phyloP scores from a whole-genome alignment of 2,888 invertebrate species.

The Scelioninae gen. 1 region DNA sequence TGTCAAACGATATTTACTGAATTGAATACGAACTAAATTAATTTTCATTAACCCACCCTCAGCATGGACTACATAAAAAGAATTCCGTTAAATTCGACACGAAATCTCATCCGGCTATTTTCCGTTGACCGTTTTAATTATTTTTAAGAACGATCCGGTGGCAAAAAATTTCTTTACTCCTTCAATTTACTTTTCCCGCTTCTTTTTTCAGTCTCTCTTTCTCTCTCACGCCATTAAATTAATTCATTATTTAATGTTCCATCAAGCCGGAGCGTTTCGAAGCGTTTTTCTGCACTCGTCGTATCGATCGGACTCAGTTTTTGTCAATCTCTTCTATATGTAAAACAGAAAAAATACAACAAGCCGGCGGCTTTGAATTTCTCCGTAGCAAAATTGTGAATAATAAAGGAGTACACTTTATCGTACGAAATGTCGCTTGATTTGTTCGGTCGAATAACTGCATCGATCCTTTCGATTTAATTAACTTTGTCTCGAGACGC shows the following conservation, averaged over 20 bases:
- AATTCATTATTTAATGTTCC: slow-evolving; percentile 46
- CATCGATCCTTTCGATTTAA: slow-evolving; percentile 47
- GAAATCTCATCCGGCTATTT: slow-evolving; percentile 14
- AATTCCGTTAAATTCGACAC: not conserved
- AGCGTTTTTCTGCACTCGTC: slow-evolving; percentile 3
- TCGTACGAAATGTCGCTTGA: slow-evolving; percentile 29
- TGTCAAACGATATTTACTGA: not conserved
- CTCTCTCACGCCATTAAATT: slow-evolving; percentile 21
- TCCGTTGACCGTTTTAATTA: slow-evolving; percentile 35
- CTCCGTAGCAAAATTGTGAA: slow-evolving; percentile 50
- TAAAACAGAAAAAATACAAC: slow-evolving; percentile 46
- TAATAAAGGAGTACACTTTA: slow-evolving; percentile 47
- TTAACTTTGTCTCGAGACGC: slow-evolving; percentile 42
- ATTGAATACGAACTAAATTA: not conserved
- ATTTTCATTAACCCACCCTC: not conserved
- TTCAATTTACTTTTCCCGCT: slow-evolving; percentile 37
- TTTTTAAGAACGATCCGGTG: slow-evolving; percentile 36
- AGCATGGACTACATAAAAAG: not conserved
- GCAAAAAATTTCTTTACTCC: slow-evolving; percentile 25
- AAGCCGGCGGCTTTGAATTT: slow-evolving; percentile 44
- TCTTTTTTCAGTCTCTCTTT: no score
- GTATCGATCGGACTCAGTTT: slow-evolving; percentile 39
- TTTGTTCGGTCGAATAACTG: slow-evolving; percentile 44
- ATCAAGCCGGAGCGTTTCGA: slow-evolving; percentile 4
- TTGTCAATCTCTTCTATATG: slow-evolving; percentile 62